Base-by-base conservation (phyloP, 2,797 vertebrate species). In the Chelmon rostratus region DNA sequence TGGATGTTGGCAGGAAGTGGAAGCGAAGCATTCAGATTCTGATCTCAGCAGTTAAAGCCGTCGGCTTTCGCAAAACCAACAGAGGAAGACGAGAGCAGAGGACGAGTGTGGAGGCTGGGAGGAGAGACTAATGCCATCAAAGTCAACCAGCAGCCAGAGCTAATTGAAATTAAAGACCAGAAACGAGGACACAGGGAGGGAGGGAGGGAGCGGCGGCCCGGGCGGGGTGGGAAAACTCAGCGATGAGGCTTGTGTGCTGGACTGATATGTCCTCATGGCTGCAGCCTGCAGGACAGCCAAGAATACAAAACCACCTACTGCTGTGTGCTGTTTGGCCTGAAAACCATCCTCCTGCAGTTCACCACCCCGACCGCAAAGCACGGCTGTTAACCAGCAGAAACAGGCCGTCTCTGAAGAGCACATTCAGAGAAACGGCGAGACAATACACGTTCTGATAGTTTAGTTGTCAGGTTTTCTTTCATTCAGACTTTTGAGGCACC, bases 81-180 rank as follows among this genome's bases (percentile, higher is more conserved):
- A 92, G 82, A 85, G 77, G 75, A 85, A 73, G 86, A 87, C 3
- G 73, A 76, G 86, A 59, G 84, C 81, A 75, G 76, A 79, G 61
- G 83, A 81, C 64, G 75, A 71, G 81, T 73, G 84, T 74, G 64
- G 79, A 82, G 78, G 82, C 68, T 53, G 25, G 66, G 82, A 85
- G 56, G 63, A 67, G 79, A 82, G 57, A 56, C 77, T 82, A 91
- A 92, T 79, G 73, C 68, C 84, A 88, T 89, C 91, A 93, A 92
- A 93, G 92, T 74, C 68, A 69, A 89, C 61, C 65, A 82, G 89
- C 87, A 78, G 83, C 86, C 88, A 77, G 79, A 89, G 83, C 85
- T 89, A 91, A 93, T 82, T 87, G 89, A 91, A 91, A 94, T 91
- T 76, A 92, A 92, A 90, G 83, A 91, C 73, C 83, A 81, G 82